These are phyloP conservation scores for Eretmochelys imbricata DNA, from an alignment of 2,113 vertebrate genomes.

Conservation along the genomic window DNA sequence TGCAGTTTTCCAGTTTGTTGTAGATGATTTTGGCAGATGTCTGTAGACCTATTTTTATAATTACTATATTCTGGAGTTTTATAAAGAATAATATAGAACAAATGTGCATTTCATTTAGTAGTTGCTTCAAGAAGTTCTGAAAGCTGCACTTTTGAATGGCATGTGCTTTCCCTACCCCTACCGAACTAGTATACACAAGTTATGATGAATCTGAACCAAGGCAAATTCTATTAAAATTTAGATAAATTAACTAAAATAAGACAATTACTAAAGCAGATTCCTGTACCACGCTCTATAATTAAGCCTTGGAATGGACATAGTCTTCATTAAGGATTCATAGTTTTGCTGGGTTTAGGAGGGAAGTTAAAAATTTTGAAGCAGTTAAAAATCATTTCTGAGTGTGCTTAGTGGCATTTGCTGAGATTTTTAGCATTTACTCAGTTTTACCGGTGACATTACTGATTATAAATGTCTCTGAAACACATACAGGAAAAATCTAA, in stretches of 20 bases:
- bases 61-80: neutral
- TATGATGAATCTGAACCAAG: neutral
- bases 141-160: neutral
- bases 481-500: neutral
- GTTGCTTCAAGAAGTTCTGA: neutral
- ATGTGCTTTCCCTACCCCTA: neutral
- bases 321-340: neutral
- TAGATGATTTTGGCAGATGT: neutral
- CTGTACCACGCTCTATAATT: neutral
- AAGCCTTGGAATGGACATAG: neutral
- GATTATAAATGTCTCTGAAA: neutral
- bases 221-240: neutral
- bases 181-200: neutral
- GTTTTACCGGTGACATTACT: neutral
- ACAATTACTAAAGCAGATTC: neutral
- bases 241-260: neutral
- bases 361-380: neutral
- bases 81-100: neutral
- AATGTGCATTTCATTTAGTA: neutral
- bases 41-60: neutral
- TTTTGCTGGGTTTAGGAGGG: neutral
- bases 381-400: neutral
- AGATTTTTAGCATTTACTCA: neutral
- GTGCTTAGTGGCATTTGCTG: neutral
- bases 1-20: neutral